Evolutionary conservation across 2,888 invertebrate genomes (phyloP).

Genomic region (Ophioninae sp.): DNA sequence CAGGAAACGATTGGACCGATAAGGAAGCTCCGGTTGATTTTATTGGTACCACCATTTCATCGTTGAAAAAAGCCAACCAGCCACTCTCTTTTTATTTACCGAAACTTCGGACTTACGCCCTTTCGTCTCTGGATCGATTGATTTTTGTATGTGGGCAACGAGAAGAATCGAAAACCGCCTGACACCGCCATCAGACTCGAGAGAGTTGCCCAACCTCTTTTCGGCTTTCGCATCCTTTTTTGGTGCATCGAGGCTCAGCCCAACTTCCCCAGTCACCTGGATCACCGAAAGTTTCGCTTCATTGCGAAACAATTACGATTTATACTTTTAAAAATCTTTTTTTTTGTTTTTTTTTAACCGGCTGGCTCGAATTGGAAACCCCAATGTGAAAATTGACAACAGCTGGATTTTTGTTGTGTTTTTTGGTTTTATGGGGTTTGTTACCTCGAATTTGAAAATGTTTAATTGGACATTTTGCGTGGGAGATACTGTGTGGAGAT

Average conservation of each 20-base stretch:
- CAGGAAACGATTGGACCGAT: conserved; percentile 35
- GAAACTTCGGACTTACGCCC: conserved; percentile 5
- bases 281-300: conserved; percentile 3
- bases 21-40: conserved; percentile 31
- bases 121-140: not conserved
- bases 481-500: not conserved
- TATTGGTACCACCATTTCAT: conserved; percentile 2
- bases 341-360: conserved; percentile 1
- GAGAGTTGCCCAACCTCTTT: conserved; percentile 58
- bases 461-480: not conserved
- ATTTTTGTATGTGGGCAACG: conserved; percentile 11
- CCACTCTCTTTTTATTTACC: not conserved
- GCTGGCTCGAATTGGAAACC: not conserved
- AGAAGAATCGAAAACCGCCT: conserved; percentile 20
- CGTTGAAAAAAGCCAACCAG: not conserved
- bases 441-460: not conserved
- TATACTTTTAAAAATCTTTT: not conserved
- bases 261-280: conserved; percentile 31
- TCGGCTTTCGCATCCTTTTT: conserved; percentile 63
- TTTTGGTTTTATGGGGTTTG: not conserved
- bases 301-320: conserved; percentile 61
- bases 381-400: conserved; percentile 3
- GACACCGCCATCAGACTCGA: conserved; percentile 32
- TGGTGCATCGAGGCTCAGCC: conserved; percentile 46
- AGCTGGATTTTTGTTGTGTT: conserved; percentile 8